Base-by-base conservation (phyloP, 2,113 vertebrate species). In the Ammodytes marinus region DNA sequence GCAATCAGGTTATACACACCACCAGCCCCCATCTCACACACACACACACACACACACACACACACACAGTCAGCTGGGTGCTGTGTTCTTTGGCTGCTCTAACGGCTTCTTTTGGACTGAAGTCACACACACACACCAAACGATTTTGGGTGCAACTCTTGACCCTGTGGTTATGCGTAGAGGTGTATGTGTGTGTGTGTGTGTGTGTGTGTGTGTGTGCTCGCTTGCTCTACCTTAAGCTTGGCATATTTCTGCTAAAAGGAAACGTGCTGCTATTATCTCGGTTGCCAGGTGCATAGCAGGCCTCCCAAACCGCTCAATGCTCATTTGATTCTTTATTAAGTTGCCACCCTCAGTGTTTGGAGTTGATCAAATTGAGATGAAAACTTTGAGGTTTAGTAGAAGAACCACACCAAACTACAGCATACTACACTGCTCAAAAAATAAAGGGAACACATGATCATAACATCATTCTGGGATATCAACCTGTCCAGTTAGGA, bases 11-110 rank as follows among this genome's bases (percentile, higher is more conserved):
- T 27, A 65, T 9, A 67, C 75, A 80, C 65, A 55, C 63, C 72
- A 37, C 43, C 27, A 27, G 27, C 27, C 27, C 15, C 47, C 66
- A 43, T 73, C 40, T 55, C 67, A 64, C 54, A 66, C 53, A n/a
- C 58, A n/a, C 45, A 3, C 65, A 11, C 9, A 13, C 37, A 12
- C 46, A 10, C 50, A 53, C 43, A 15, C 66, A 67, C 63, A 68
- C 50, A 19, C 17, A 9, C 68, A 19, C 6, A 43, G 35, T 45
- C 70, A 8, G 65, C 43, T 50, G 9, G 27, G 27, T 27, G 27
- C 45, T 84, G 50, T 89, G 78, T 79, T 67, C 72, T 77, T 88
- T 89, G 88, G 83, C 79, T 13, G 42, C 2, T n/a, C 17, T 2
- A 12, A 49, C 5, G 3, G 72, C 72, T 84, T 80, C 60, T 86